Percentiles rank a stretch among this genome's conserved stretches.
phyloP scores from a whole-genome alignment of 2,113 vertebrate genomes.

The Glaucomys volans region DNA sequence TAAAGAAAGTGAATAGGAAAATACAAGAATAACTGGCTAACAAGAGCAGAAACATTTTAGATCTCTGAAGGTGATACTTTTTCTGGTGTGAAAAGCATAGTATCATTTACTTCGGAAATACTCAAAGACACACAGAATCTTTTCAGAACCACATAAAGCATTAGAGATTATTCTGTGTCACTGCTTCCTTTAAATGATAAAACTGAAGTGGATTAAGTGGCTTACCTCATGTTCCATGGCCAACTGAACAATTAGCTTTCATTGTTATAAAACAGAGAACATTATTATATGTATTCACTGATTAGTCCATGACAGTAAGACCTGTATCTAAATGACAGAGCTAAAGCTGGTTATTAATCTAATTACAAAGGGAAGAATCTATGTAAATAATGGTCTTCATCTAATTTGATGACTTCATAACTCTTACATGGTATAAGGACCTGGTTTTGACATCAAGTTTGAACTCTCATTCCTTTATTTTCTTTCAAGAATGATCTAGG shows the following conservation, averaged over 20 bases:
- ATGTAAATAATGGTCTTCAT: conserved; percentile 12
- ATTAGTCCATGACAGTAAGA: neutral
- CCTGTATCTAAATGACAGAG: neutral
- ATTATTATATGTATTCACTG: neutral
- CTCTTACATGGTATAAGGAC: neutral
- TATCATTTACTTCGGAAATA: conserved; percentile 24
- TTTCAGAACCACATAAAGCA: neutral
- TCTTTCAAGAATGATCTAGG: conserved; percentile 17
- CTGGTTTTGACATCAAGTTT: neutral
- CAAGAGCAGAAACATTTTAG: neutral
- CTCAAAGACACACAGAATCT: conserved; percentile 20
- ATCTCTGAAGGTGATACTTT: neutral
- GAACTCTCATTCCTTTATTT: neutral
- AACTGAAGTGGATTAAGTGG: neutral
- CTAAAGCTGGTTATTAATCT: conserved; percentile 18
- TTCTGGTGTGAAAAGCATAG: neutral
- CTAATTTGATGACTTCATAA: neutral
- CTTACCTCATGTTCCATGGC: neutral
- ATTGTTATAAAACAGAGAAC: neutral
- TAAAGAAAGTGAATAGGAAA: neutral
- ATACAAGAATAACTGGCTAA: neutral
- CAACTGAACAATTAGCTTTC: neutral
- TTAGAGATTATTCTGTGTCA: neutral
- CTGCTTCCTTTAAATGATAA: neutral
- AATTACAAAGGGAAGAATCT: neutral